phyloP scores from a whole-genome alignment of 1,140 invertebrate species.

The Solenopsis fugax region DNA sequence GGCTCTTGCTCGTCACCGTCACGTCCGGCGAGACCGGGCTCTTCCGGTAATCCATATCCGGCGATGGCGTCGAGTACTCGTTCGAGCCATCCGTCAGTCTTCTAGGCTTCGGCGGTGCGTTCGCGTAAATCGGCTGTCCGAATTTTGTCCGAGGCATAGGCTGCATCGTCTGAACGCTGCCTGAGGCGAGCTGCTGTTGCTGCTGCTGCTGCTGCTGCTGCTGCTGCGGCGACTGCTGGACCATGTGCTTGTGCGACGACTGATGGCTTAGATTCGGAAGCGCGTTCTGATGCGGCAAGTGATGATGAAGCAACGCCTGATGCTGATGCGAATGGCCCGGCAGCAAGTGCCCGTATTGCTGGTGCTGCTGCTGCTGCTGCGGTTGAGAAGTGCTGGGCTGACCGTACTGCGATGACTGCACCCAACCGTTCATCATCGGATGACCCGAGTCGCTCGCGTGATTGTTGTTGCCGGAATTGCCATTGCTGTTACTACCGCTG shows the following conservation, averaged over 20 bases:
- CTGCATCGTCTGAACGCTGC: conserved; percentile 75
- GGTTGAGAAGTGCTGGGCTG: conserved; percentile 79
- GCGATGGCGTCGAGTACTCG: conserved; percentile 91
- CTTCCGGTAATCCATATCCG: conserved; percentile 82
- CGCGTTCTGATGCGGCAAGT: conserved; percentile 50
- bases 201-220: conserved; percentile 68
- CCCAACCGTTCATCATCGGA: conserved; percentile 82
- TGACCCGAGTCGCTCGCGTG: conserved; percentile 69
- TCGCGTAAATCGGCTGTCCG: conserved; percentile 93
- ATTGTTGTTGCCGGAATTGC: conserved; percentile 75
- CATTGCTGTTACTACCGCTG: conserved; percentile 79
- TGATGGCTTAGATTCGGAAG: conserved; percentile 59
- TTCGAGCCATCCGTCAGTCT: conserved; percentile 88
- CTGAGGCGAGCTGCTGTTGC: conserved; percentile 33
- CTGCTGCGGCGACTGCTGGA: conserved; percentile 70
- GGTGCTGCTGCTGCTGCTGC: conserved; percentile 68
- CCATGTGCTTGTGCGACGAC: conserved; percentile 50
- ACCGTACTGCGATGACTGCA: conserved; percentile 76
- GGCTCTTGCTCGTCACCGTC: conserved; percentile 76
- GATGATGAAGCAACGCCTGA: conserved; percentile 72
- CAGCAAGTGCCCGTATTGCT: conserved; percentile 68
- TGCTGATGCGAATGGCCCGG: conserved; percentile 71
- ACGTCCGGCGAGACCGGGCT: conserved; percentile 79
- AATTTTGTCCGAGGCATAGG: conserved; percentile 77
- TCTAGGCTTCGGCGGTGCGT: conserved; percentile 95